A percentile compares a stretch with the other conserved stretches of the same genome.
Conservation (phyloP, 2,113 vertebrate species). For the Holacanthus passer region DNA sequence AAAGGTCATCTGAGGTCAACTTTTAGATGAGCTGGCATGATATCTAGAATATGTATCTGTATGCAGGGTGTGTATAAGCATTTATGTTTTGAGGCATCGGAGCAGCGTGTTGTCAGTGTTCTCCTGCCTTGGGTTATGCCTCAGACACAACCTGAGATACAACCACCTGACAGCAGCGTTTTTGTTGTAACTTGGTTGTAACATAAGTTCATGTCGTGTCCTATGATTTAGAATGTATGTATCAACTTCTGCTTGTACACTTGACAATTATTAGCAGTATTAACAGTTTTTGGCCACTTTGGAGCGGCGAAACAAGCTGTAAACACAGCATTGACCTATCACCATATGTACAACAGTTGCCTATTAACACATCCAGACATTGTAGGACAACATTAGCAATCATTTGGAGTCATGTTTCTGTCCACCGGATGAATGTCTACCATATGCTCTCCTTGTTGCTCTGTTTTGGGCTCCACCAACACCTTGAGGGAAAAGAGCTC, state of each 20-base stretch:
- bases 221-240: slow-evolving; percentile 7
- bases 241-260: neutral
- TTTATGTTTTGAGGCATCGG: slow-evolving; percentile 16
- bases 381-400: neutral
- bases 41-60: neutral
- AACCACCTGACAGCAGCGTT: neutral
- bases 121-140: slow-evolving; percentile 24
- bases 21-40: neutral
- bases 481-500: neutral
- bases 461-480: neutral
- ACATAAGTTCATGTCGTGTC: neutral
- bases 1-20: neutral
- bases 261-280: neutral
- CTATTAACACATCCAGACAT: neutral
- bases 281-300: neutral
- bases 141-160: slow-evolving; percentile 3
- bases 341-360: neutral
- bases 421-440: neutral
- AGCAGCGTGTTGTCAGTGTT: slow-evolving; percentile 2
- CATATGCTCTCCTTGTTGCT: neutral
- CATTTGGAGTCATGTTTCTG: neutral
- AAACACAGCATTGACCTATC: slow-evolving; percentile 10
- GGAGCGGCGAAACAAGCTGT: neutral
- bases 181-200: neutral
- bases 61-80: neutral